Percentiles rank a stretch among this genome's conserved stretches.
Evolutionary conservation across 2,797 vertebrate genomes (phyloP).

Genomic region (Tapirus indicus): DNA sequence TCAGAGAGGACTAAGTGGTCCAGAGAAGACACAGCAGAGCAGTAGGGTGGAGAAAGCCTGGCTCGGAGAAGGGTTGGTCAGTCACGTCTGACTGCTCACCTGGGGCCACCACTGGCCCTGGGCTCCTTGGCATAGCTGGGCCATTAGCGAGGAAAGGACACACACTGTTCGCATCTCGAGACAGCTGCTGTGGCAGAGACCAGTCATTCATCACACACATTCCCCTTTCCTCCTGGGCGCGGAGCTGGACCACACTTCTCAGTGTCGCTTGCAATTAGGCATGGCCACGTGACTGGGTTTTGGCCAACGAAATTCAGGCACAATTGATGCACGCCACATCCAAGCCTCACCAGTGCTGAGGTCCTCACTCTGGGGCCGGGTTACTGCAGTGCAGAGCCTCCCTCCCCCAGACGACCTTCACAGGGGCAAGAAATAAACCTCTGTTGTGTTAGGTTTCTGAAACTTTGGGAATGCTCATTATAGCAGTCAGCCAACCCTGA

Average conservation of each 20-base stretch:
- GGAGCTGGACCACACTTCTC: fast-evolving
- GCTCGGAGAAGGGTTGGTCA: not conserved
- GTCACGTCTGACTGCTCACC: conserved; percentile 62
- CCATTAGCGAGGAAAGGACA: conserved; percentile 67
- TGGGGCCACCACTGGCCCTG: conserved; percentile 57
- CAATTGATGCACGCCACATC: fast-evolving
- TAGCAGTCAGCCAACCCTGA: not conserved
- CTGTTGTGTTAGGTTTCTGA: not conserved
- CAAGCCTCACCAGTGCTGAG: fast-evolving
- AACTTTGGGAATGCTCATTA: not conserved
- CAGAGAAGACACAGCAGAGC: fast-evolving
- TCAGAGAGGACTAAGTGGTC: fast-evolving
- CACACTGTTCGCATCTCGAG: conserved; percentile 50
- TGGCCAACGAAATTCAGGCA: not conserved
- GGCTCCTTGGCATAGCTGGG: conserved; percentile 35
- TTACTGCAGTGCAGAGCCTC: not conserved
- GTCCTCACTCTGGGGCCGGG: fast-evolving
- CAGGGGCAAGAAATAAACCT: not conserved
- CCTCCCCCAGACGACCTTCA: not conserved
- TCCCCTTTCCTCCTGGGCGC: fast-evolving
- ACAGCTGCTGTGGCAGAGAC: not conserved
- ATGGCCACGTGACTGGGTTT: not conserved
- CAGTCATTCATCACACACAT: fast-evolving
- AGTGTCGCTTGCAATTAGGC: fast-evolving
- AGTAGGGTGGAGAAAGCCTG: fast-evolving